phyloP scores from a whole-genome alignment of 1,140 invertebrate species.

The Ceratina calcarata region DNA sequence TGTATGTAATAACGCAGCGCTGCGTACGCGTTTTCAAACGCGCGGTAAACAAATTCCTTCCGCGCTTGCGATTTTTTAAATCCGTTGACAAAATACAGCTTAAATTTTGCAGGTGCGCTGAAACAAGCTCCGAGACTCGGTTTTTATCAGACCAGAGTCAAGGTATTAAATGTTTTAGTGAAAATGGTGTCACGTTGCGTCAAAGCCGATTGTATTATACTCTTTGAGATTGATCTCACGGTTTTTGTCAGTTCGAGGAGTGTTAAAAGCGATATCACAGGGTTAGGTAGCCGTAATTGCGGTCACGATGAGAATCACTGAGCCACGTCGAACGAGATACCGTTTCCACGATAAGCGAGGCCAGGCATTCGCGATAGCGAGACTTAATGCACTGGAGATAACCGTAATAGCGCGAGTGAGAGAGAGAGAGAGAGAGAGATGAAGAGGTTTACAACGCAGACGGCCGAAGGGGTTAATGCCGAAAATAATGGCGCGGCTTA shows the following conservation, averaged over 20 bases:
- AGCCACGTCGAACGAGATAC: slow-evolving; percentile 29
- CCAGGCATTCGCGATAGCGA: not conserved
- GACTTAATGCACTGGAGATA: slow-evolving; percentile 29
- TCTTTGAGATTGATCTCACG: too few species aligned
- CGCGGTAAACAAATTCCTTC: not conserved
- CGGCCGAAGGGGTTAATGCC: not conserved
- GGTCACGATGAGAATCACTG: not conserved
- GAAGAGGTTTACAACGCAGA: not conserved
- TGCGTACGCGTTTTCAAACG: not conserved
- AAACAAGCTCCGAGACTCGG: too few species aligned
- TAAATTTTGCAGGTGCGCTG: not conserved
- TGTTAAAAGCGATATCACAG: not conserved
- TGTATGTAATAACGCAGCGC: not conserved
- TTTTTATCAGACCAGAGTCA: too few species aligned
- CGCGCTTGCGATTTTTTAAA: not conserved
- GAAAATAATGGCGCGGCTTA: slow-evolving; percentile 36
- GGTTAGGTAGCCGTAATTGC: slow-evolving; percentile 13
- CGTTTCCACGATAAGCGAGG: too few species aligned
- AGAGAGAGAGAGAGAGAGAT: too few species aligned
- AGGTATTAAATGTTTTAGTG: too few species aligned
- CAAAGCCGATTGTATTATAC: too few species aligned
- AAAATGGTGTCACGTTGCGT: too few species aligned
- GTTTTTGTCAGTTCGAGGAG: not conserved
- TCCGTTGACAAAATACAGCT: not conserved
- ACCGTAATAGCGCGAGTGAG: slow-evolving; percentile 12